Evolutionary conservation across 2,113 vertebrate genomes (phyloP).

Genomic region (Melanotaenia duboulayi): DNA sequence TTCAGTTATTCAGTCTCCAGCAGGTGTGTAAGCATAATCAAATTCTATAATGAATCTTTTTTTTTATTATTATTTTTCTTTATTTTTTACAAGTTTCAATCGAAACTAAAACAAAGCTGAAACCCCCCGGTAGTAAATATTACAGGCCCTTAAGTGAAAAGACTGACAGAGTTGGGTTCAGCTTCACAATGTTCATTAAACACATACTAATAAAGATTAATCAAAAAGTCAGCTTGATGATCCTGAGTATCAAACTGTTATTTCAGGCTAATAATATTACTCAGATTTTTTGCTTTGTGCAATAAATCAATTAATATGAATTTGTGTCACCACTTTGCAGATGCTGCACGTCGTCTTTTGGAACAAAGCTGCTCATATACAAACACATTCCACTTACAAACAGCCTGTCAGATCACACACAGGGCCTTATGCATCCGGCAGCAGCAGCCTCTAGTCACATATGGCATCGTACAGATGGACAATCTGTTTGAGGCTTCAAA

Average conservation of each 20-base stretch:
- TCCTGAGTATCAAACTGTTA: conserved; percentile 30
- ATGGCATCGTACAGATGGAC: conserved; percentile 71
- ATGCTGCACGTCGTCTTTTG: conserved; percentile 36
- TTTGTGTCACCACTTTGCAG: conserved; percentile 21
- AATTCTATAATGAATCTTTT: conserved; percentile 3
- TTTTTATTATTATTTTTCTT: no score
- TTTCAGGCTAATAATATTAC: conserved; percentile 30
- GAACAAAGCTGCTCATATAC: conserved; percentile 57
- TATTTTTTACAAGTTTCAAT: not conserved
- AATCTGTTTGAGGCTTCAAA: conserved; percentile 72
- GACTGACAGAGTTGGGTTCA: not conserved
- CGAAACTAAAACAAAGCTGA: not conserved
- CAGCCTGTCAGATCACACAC: conserved; percentile 39
- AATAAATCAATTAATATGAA: conserved; percentile 54
- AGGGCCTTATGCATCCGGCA: conserved; percentile 38
- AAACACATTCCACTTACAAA: conserved; percentile 39
- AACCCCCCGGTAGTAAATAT: conserved; percentile 9
- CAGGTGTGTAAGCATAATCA: conserved; percentile 13
- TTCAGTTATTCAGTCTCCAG: not conserved
- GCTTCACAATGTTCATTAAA: conserved; percentile 32
- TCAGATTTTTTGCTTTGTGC: conserved; percentile 24
- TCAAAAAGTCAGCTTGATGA: conserved; percentile 4
- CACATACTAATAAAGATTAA: conserved; percentile 27
- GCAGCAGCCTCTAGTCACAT: conserved; percentile 58
- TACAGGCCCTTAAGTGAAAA: not conserved